Evolutionary conservation across 2,797 vertebrate genomes (phyloP), one percentile per base, ranked within the genome.

Genomic region (Xenopus petersii): DNA sequence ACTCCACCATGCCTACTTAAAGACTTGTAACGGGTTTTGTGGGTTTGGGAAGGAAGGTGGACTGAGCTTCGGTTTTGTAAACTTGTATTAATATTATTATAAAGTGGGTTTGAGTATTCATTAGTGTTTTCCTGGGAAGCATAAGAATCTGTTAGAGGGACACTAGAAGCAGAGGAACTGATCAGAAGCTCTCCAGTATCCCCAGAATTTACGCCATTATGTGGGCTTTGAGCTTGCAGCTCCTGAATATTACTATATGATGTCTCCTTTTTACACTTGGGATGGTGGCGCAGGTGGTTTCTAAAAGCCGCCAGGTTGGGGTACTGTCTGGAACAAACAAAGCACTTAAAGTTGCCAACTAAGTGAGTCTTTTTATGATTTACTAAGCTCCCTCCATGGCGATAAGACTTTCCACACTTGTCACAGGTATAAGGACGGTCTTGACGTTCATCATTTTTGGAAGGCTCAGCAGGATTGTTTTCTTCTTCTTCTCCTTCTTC

Each of bases 361-460:
- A 87, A 85, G 15, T 96, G 95, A 69, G 94, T 93, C 70, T 94
- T 94, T 8, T 94, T 93, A 83, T 97, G 95, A 82, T 95, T 97
- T 74, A 95, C 92, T 71, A 97, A 84, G 91, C 90, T 97, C 89
- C 88, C 88, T 83, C 95, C 87, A 81, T 89, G 95, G 79, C 96
- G 95, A 82, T 96, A 97, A 54, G 94, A 94, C 80, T 96, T 96
- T 2, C 95, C 95, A 42, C 95, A 98, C 75, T 95, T 93, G 78
- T 94, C 87, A 9, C 95, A 96, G 8, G 76, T 74, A 58, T 60
- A 79, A 10, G 76, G 71, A 3, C 36, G 26, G 7, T 74, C 71
- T 12, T 24, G 66, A 8, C n/a, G 67, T 16, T 60, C 71, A 15
- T 21, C 71, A 12, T 16, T 61, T 9, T 17, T 70, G 2, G 16